Conservation (phyloP, 2,113 vertebrate genomes). For the Empidonax alnorum region DNA sequence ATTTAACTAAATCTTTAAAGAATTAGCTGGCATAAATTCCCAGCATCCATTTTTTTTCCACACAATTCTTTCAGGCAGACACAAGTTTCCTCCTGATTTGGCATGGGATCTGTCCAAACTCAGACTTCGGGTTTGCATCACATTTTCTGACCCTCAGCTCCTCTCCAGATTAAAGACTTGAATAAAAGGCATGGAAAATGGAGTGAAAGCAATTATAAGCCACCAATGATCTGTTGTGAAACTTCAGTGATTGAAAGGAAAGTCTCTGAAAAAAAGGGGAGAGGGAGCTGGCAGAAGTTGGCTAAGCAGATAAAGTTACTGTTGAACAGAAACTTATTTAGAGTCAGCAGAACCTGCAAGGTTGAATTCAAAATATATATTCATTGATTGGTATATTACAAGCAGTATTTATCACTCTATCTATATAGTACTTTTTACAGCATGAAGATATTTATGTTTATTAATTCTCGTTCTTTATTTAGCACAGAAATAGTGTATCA, state of each 20-base stretch:
- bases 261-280: neutral
- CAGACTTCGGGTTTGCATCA: neutral
- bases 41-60: neutral
- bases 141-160: neutral
- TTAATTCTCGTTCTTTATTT: conserved; percentile 12
- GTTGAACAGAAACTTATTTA: neutral
- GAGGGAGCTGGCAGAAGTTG: neutral
- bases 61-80: neutral
- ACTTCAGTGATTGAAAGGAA: neutral
- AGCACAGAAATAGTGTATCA: neutral
- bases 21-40: neutral
- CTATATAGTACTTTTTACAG: neutral
- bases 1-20: neutral
- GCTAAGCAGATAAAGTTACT: neutral
- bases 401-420: neutral
- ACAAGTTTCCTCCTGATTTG: neutral
- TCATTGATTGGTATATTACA: neutral
- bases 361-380: neutral
- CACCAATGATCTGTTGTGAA: neutral
- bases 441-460: neutral
- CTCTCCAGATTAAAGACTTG: neutral
- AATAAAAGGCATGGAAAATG: neutral
- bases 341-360: neutral
- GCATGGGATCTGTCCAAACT: neutral
- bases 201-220: neutral